Base-by-base conservation (phyloP, 2,113 vertebrate species). In the Misgurnus anguillicaudatus region DNA sequence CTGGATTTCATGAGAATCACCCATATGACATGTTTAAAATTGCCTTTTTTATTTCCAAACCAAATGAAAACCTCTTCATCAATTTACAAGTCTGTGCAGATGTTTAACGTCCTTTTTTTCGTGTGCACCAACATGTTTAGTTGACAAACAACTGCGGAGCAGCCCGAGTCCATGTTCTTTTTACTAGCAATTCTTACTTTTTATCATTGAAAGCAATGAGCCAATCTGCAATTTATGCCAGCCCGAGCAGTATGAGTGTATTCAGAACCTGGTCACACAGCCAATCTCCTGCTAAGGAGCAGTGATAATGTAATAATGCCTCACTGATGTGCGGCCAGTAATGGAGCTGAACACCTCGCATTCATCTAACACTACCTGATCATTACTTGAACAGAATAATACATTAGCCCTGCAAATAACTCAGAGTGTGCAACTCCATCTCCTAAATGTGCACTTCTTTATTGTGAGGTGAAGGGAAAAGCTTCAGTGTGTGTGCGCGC, bases 191-290 rank as follows among this genome's bases (percentile, higher is more conserved):
- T 94, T 94, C 87, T 91, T 92, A 93, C 94, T 90, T 95, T 95
- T 95, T 93, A 94, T 94, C 93, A 93, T 95, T 93, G 92, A 94
- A 95, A 92, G 92, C 94, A 96, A 95, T 96, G 95, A 97, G 95
- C 94, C 95, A 91, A 89, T 90, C 88, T 91, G 91, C 92, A 94
- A 94, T 96, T 96, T 94, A 94, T 92, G 91, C 92, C 94, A 92
- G 93, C 91, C 89, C 89, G 91, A 93, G 92, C 91, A 91, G 92
- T 94, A 94, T 93, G 94, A 93, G 94, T 94, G 94, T 94, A 92
- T 94, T 94, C 93, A 91, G 93, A 92, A 93, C 93, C 93, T 93
- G 95, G 94, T 94, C 94, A 94, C 92, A 91, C 94, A 92, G 92
- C 94, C 93, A 95, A 94, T 93, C 93, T 93, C 93, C 94, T 94